Conservation (phyloP, 2,888 invertebrate species). For the Empis livida region DNA sequence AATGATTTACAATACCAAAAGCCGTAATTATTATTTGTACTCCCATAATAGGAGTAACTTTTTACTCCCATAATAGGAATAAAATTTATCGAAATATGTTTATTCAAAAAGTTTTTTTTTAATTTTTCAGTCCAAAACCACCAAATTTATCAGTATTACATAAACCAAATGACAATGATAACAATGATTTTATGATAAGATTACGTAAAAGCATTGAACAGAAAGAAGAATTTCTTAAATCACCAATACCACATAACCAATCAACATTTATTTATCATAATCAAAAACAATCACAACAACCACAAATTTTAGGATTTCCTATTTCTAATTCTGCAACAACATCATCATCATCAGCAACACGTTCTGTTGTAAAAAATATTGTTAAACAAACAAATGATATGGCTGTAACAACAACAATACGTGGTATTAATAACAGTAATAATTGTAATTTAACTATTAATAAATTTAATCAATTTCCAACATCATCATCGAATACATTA, state of each 20-base stretch:
- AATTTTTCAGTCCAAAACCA: not conserved
- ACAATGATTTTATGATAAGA: slow-evolving; percentile 46
- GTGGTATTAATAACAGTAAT: not conserved
- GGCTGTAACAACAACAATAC: slow-evolving; percentile 12
- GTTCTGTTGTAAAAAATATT: slow-evolving; percentile 8
- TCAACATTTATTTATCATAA: slow-evolving; percentile 13
- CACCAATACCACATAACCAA: slow-evolving; percentile 37
- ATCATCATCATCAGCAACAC: slow-evolving; percentile 11
- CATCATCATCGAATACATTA: not conserved
- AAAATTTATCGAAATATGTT: too few relatives aligned
- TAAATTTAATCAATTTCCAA: not conserved
- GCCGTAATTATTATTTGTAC: not conserved
- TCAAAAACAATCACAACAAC: slow-evolving; percentile 10
- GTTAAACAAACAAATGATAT: slow-evolving; percentile 10
- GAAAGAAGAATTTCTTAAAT: slow-evolving; percentile 76
- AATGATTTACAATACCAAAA: not conserved
- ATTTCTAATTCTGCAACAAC: not conserved
- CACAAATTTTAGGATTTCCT: slow-evolving; percentile 5
- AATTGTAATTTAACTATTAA: not conserved
- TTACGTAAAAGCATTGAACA: slow-evolving; percentile 75
- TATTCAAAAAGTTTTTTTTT: not conserved
- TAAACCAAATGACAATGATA: slow-evolving; percentile 17
- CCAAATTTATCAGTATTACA: slow-evolving; percentile 34
- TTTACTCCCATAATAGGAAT: too few relatives aligned
- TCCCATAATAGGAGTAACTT: too few relatives aligned